Evolutionary conservation across 2,888 invertebrate genomes (phyloP), one percentile per base, ranked within the genome.

Genomic region (Dorcus parallelipipedus): DNA sequence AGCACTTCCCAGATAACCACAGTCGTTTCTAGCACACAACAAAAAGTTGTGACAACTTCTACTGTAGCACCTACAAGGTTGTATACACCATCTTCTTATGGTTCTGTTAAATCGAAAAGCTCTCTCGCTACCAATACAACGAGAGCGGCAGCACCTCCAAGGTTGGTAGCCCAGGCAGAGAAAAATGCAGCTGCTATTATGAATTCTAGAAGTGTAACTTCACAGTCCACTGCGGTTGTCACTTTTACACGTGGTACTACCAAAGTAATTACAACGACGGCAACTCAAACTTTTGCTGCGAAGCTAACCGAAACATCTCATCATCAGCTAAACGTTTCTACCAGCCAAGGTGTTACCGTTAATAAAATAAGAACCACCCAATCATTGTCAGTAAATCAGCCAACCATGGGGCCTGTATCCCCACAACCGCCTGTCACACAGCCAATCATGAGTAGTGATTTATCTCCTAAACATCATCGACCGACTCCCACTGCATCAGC

Each of bases 211-310:
- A 26, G 40, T 3, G 23, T 45, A 8, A 49, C 47, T 9, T 47
- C 54, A 82, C 79, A 82, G 83, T 26, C 60, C 68, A 59, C 69
- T 68, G 58, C 77, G 33, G 55, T 59, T 80, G 64, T 79, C 78
- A 52, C 66, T 8, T 58, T 52, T 8, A 52, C 58, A 38, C 55
- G 56, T 51, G 57, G 60, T 51, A 64, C 59, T 20, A 58, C 62
- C 6, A 71, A 69, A 61, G 64, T 70, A 58, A 64, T 69, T 50
- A 71, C 73, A 40, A 71, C 71, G 14, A 68, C 73, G 17, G 81
- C 86, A n/a, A 82, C 83, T 49, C 86, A 86, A 78, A 87, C 89
- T 1, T 89, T 89, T 78, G 89, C 89, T 14, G 89, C 89, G 56
- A 90, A 89, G 76, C 81, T 89, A 56, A 86, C 86, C 7, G 84